Evolutionary conservation across 2,797 vertebrate genomes (phyloP), one percentile per base, ranked within the genome.

Genomic region (Hybognathus amarus): DNA sequence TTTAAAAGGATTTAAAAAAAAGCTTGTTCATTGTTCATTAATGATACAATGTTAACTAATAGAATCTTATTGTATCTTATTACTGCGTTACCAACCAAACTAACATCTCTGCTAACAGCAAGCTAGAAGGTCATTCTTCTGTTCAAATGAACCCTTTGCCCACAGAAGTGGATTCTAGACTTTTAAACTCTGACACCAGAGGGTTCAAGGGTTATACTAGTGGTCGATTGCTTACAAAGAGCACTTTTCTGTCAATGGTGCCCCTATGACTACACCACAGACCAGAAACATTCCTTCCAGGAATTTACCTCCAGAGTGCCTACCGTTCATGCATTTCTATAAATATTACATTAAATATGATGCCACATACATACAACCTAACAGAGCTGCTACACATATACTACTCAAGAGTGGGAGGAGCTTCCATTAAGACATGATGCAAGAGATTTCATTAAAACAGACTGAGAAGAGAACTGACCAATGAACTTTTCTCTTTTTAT

Each of bases 271-370:
- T 47, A 24, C 69, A 74, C 83, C 63, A 38, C n/a, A 47, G 70
- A 77, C 78, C 6, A 68, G 12, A 59, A 27, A 91, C 87, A 89
- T 91, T 89, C 18, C 92, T 90, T 66, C 47, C 86, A 87, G 89
- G 88, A 91, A 87, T 84, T 74, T 33, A 80, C 88, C 92, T 87
- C 87, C 63, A 83, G 88, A 91, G 92, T 79, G 85, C 83, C 91
- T 89, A 88, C 88, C 86, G 88, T 83, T 85, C 89, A 83, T 24
- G 86, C 64, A 30, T 61, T 45, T 80, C 90, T 92, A 92, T 92
- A 92, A 93, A 94, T 93, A 94, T 86, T 77, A 80, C 70, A 78
- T 77, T 24, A 83, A 89, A 90, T 87, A 93, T 87, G 82, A 42
- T 88, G 85, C 63, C 67, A 71, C 76, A 69, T n/a, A 67, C 54